These are phyloP conservation scores for Eutolmus rufibarbis DNA, from an alignment of 2,888 invertebrate genomes.

Conservation along the genomic window DNA sequence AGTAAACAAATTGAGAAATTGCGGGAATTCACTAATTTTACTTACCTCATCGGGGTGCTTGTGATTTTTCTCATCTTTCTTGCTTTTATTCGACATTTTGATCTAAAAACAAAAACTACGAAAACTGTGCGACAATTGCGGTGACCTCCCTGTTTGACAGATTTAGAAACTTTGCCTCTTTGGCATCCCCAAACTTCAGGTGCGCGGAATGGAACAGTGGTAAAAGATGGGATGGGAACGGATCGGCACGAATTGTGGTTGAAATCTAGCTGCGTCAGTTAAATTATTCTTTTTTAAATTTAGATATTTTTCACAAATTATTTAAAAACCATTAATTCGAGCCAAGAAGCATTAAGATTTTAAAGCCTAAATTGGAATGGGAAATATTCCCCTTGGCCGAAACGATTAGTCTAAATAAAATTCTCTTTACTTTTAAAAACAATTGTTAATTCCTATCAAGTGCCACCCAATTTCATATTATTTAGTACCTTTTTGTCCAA, in stretches of 20 bases:
- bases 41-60: slow-evolving; percentile 26
- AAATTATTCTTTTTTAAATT: neutral
- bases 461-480: no score
- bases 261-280: neutral
- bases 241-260: neutral
- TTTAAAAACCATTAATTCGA: no score
- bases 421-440: no score
- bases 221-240: neutral
- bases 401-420: no score
- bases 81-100: slow-evolving; percentile 24
- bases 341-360: no score
- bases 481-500: no score
- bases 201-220: neutral
- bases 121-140: neutral
- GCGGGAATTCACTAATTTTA: neutral
- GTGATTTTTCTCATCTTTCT: slow-evolving; percentile 21
- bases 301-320: neutral
- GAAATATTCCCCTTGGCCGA: no score
- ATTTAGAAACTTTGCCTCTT: neutral
- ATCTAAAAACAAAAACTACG: neutral
- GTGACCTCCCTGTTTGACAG: neutral
- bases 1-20: neutral
- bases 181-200: neutral
- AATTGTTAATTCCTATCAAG: no score
- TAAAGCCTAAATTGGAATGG: no score